Evolutionary conservation across 2,113 vertebrate genomes (phyloP), one percentile per base, ranked within the genome.

Genomic region (Rafetus swinhoei): DNA sequence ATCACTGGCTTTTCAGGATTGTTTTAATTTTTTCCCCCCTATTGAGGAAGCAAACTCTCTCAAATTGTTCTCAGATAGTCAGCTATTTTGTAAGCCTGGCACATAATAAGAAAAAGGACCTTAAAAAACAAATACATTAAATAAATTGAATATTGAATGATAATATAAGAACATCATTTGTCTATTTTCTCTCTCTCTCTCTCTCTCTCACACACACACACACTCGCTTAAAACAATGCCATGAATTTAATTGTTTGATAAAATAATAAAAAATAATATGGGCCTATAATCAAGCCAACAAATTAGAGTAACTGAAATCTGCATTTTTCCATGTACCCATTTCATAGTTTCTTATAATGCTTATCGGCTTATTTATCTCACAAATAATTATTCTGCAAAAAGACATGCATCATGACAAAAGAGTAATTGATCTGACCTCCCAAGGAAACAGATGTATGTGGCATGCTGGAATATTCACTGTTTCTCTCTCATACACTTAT

Each of bases 231-330:
- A 93, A 94, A 2, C 1, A n/a, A 1, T 45, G 3, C n/a, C 10
- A 89, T 72, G 93, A 84, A 2, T 69, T 53, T 45, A 19, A 52
- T 50, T 83, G 27, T 15, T 50, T 86, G 84, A 50, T 74, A 6
- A 86, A 4, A 32, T 88, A 62, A 45, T 52, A 24, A 91, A 86
- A 94, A 88, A 1, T 0, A 72, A 53, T 82, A 72, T 56, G 65
- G 25, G 79, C 74, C 57, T 84, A 89, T 3, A 39, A 32, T 0
- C 55, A 22, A 18, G 6, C 53, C 86, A 53, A 72, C 79, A 76
- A 52, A 24, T 0, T 3, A 85, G 2, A 39, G 8, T 9, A 77
- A 62, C 52, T 55, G 0, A 90, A 83, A 79, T 39, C 0, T 14
- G 3, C 55, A 16, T 62, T 76, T 79, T 32, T 74, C 32, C 1